Conservation (phyloP, 2,888 invertebrate species). For the Lasioglossum pauxillum region DNA sequence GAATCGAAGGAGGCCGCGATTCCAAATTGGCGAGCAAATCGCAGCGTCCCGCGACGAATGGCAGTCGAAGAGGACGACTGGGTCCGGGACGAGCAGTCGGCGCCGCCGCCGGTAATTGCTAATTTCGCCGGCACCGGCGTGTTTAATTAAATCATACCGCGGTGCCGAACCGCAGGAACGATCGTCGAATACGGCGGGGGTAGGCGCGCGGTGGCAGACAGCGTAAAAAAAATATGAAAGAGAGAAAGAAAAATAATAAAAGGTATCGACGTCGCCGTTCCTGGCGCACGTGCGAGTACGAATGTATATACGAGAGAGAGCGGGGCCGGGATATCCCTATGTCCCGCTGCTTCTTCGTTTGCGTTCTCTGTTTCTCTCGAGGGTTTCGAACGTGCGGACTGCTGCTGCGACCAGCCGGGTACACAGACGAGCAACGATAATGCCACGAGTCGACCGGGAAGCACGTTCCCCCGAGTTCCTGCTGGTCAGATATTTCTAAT, state of each 20-base stretch:
- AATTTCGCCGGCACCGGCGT: slow-evolving; percentile 67
- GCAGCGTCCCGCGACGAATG: neutral
- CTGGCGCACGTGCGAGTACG: slow-evolving; percentile 69
- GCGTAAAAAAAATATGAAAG: neutral
- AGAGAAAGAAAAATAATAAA: slow-evolving; percentile 46
- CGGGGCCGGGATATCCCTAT: neutral
- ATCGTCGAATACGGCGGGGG: slow-evolving; percentile 20
- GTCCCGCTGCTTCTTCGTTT: slow-evolving; percentile 24
- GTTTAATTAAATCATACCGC: slow-evolving; percentile 76
- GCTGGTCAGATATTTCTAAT: slow-evolving; percentile 74
- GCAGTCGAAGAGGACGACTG: neutral
- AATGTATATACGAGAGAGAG: slow-evolving; percentile 30
- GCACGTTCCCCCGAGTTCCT: slow-evolving; percentile 73
- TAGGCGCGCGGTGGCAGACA: neutral
- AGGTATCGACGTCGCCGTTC: slow-evolving; percentile 51
- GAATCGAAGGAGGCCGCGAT: neutral
- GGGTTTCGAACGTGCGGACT: slow-evolving; percentile 47
- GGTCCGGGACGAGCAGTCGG: slow-evolving; percentile 42
- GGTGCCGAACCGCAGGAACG: slow-evolving; percentile 42
- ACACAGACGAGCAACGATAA: slow-evolving; percentile 69
- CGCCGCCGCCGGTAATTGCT: slow-evolving; percentile 69
- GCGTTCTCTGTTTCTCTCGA: slow-evolving; percentile 16
- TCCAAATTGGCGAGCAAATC: slow-evolving; percentile 10
- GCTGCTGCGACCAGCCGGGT: slow-evolving; percentile 33
- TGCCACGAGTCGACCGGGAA: slow-evolving; percentile 67